Percentiles rank a stretch among this genome's conserved stretches.
These are phyloP conservation scores for Limnephilus marmoratus DNA, from an alignment of 2,888 invertebrate genomes.

Conservation along the genomic window DNA sequence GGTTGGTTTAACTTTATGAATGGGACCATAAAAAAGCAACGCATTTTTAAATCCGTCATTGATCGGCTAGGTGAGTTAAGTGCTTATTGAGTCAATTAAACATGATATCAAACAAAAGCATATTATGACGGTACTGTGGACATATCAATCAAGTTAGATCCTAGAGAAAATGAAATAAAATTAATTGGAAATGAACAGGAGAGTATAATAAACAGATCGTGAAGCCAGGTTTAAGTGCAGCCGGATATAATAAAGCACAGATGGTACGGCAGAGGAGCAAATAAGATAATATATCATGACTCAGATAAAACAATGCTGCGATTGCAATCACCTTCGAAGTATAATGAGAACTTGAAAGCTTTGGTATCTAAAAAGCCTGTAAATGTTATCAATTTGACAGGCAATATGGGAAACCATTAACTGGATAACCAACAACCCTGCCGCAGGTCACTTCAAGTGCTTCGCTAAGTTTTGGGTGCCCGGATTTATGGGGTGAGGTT, in stretches of 20 bases:
- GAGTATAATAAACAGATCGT: background rate
- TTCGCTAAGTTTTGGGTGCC: too few relatives aligned
- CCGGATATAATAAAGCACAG: background rate
- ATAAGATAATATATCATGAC: background rate
- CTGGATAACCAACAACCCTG: too few relatives aligned
- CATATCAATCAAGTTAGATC: background rate
- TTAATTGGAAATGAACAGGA: background rate
- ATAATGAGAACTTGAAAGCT: background rate
- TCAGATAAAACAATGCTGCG: conserved; percentile 25
- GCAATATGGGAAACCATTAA: too few relatives aligned
- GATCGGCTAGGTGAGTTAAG: background rate
- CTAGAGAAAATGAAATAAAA: background rate
- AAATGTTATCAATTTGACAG: background rate
- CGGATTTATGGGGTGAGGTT: too few relatives aligned
- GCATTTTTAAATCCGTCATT: background rate
- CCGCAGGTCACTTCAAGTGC: too few relatives aligned
- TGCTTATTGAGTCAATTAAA: background rate
- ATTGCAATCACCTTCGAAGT: conserved; percentile 13
- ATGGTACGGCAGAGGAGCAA: conserved; percentile 16
- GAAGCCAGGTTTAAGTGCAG: background rate
- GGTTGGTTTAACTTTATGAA: too few relatives aligned
- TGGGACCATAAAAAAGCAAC: too few relatives aligned
- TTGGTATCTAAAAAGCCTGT: background rate
- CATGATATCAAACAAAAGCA: background rate
- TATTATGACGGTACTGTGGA: background rate